Evolutionary conservation across 2,888 invertebrate genomes (phyloP), one percentile per base, ranked within the genome.

Genomic region (Drosophila affinis): DNA sequence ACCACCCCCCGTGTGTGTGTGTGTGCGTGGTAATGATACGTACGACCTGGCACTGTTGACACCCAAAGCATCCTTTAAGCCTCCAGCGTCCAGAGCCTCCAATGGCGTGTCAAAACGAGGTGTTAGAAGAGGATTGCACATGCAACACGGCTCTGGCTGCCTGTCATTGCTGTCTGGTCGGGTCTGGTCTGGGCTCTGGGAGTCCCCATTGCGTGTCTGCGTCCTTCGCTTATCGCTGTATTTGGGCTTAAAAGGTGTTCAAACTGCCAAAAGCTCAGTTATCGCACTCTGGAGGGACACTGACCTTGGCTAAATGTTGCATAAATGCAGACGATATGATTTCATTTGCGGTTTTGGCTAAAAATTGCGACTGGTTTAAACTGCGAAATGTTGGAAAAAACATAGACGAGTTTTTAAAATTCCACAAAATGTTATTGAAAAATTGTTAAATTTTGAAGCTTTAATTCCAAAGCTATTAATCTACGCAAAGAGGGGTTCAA

Each of bases 251-350:
- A 75, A 73, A 82, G 85, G 85, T 83, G 85, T 85, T 81, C 79
- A 82, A 87, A 77, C 77, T 73, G 83, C 80, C 81, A 85, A 87
- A 87, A 75, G 86, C 77, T 79, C 75, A 81, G 77, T 82, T 87
- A 85, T 86, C 81, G 80, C 77, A 59, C 21, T 1, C 21, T 21
- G 21, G 21, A 49, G 65, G 64, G 49, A 63, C 64, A 65, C 48
- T 65, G 44, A 45, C 65, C 49, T 45, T 27, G 2, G 10, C 3
- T 21, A 3, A 4, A 17, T 2, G 2, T 53, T 27, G 32, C 14
- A 17, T 18, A 10, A 32, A 32, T 12, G 7, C 1, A 21, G 7
- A 21, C 1, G 3, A 7, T 39, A 14, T n/a, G 2, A 7, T 39
- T 39, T n/a, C 14, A 39, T 39, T 39, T 39, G 14, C 21, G 7